Percentiles rank a stretch among this genome's conserved stretches.
Conservation (phyloP, 2,113 vertebrate genomes). For the Campylomormyrus numenius region DNA sequence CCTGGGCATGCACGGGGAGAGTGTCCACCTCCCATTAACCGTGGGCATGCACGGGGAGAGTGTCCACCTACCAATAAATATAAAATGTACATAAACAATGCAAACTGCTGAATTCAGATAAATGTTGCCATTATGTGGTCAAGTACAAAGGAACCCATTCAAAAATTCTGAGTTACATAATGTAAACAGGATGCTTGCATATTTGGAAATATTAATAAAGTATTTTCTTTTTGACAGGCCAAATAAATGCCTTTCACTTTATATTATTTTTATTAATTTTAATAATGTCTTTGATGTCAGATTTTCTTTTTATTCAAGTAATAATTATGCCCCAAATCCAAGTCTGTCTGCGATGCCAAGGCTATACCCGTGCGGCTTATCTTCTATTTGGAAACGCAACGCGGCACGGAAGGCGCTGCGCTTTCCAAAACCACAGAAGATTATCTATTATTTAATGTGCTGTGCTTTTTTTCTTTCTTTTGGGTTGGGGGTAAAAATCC, state of each 20-base stretch:
- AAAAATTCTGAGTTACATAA: conserved; percentile 38
- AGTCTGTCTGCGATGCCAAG: background rate
- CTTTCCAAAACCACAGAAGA: background rate
- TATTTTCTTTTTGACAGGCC: background rate
- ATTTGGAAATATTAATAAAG: conserved; percentile 1
- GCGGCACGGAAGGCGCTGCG: background rate
- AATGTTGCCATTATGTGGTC: background rate
- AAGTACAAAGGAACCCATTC: background rate
- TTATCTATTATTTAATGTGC: background rate
- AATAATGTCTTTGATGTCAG: background rate
- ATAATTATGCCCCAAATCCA: background rate
- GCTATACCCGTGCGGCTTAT: background rate
- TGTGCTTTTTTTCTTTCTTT: background rate
- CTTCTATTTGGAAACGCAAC: background rate
- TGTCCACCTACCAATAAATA: background rate
- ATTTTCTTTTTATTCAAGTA: background rate
- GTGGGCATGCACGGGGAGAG: background rate
- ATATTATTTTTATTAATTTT: background rate
- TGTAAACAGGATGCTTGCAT: background rate
- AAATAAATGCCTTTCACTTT: background rate
- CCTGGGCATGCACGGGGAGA: background rate
- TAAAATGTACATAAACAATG: background rate
- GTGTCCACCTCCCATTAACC: background rate
- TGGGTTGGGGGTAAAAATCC: background rate
- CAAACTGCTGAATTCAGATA: background rate